A percentile compares a stretch with the other conserved stretches of the same genome.
These are phyloP conservation scores for Acromyrmex charruanus DNA, from an alignment of 1,140 invertebrate species.

Conservation along the genomic window DNA sequence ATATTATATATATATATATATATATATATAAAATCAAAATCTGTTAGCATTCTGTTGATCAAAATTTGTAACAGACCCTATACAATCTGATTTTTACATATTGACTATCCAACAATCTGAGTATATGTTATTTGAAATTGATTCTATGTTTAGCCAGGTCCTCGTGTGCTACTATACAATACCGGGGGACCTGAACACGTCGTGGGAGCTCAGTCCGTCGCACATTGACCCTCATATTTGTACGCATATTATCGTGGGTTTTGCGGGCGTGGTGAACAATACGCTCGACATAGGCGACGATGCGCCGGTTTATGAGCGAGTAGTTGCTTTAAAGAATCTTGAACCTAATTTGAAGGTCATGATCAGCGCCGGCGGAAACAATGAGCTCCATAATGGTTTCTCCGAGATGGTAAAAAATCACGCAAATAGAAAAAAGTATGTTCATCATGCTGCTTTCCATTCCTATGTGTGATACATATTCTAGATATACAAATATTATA, in stretches of 20 bases:
- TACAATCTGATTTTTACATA: not conserved
- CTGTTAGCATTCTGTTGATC: not conserved
- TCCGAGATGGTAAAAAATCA: conserved; percentile 90
- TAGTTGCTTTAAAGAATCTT: conserved; percentile 88
- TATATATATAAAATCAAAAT: too few species aligned
- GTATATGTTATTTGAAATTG: not conserved
- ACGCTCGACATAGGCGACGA: conserved; percentile 86
- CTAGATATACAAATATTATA: not conserved
- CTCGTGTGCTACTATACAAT: conserved; percentile 89
- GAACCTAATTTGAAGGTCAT: conserved; percentile 92
- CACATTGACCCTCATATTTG: conserved; percentile 91
- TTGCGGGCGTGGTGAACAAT: conserved; percentile 90
- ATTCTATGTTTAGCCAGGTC: conserved; percentile 66
- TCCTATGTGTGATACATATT: not conserved
- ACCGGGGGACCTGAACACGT: conserved; percentile 80
- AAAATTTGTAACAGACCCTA: not conserved
- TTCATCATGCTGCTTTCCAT: not conserved
- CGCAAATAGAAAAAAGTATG: conserved; percentile 88
- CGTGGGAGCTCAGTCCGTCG: conserved; percentile 86
- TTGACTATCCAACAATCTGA: not conserved
- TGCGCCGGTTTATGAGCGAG: conserved; percentile 85
- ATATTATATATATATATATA: too few species aligned
- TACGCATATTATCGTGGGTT: conserved; percentile 93
- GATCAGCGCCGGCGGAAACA: conserved; percentile 91
- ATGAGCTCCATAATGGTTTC: conserved; percentile 88